These are phyloP conservation scores for Catostylus mosaicus DNA, from an alignment of 30 jellyfish, hydroid and myxozoan species.

Conservation along the genomic window DNA sequence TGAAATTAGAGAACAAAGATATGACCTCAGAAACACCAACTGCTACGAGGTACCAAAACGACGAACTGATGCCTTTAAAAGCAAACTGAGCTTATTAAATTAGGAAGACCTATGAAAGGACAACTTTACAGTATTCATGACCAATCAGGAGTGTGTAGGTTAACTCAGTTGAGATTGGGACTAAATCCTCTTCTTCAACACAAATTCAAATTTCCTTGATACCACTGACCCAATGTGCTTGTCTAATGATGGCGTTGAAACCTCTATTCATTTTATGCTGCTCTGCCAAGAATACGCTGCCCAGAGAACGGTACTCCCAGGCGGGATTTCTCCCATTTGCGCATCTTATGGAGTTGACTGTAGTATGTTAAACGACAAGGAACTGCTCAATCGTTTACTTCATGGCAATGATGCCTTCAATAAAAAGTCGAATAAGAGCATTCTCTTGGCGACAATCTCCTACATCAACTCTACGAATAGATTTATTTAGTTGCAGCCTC, in stretches of 20 bases:
- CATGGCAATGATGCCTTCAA: conserved; percentile 34
- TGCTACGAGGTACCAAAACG: conserved; percentile 26
- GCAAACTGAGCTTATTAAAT: conserved; percentile 15
- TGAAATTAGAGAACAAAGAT: conserved; percentile 17
- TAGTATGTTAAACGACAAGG: conserved; percentile 25
- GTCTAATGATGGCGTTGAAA: conserved; percentile 31
- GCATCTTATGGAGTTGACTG: conserved; percentile 48
- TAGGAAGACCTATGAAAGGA: conserved; percentile 45
- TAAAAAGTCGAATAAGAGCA: not conserved
- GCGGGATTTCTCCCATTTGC: conserved; percentile 22
- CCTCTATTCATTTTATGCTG: conserved; percentile 18
- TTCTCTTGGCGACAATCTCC: conserved; percentile 13
- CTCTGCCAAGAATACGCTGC: conserved; percentile 44
- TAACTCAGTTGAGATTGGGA: conserved; percentile 38
- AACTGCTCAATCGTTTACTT: conserved; percentile 33
- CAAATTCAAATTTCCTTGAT: not conserved
- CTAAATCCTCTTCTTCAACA: not conserved
- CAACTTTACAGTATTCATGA: conserved; percentile 35
- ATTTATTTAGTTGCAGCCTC: conserved; percentile 6
- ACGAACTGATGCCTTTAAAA: conserved; percentile 31
- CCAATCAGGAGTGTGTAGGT: conserved; percentile 31
- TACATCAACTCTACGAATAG: conserved; percentile 7
- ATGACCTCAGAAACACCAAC: conserved; percentile 4
- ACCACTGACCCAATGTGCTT: conserved; percentile 49
- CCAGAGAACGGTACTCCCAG: conserved; percentile 48